phyloP scores from a whole-genome alignment of 2,113 vertebrate genomes.

The Ptilonorhynchus violaceus region DNA sequence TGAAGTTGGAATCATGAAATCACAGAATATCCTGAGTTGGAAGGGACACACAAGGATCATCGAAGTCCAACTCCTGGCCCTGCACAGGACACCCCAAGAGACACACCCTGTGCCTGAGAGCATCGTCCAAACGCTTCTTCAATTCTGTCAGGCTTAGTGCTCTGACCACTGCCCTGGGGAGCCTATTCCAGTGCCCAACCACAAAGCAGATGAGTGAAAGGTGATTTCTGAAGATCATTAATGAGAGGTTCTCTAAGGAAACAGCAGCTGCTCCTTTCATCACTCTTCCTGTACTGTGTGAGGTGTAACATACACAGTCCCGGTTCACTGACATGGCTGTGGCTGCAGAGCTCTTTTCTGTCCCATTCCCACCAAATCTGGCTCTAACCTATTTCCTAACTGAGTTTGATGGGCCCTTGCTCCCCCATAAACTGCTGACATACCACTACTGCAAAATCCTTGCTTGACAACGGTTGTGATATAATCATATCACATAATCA shows the following conservation, averaged over 20 bases:
- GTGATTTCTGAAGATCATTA: neutral
- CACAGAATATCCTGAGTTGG: neutral
- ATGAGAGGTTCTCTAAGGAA: neutral
- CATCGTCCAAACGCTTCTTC: neutral
- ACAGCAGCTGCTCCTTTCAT: neutral
- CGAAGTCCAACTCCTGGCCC: neutral
- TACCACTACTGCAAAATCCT: neutral
- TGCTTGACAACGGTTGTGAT: neutral
- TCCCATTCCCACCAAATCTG: neutral
- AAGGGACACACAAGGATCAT: neutral
- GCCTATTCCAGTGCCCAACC: neutral
- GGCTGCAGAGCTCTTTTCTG: neutral
- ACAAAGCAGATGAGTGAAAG: neutral
- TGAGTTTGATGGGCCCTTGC: neutral
- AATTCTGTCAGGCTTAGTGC: neutral
- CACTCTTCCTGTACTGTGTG: neutral
- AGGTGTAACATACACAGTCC: neutral
- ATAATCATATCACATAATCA: neutral
- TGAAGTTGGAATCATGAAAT: neutral
- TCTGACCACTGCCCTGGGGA: neutral
- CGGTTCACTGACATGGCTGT: neutral
- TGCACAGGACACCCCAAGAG: neutral
- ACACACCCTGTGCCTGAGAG: neutral
- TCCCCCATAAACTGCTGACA: neutral
- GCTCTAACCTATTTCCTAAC: neutral